These are phyloP conservation scores for Pristionchus arcanus DNA, from an alignment of 2,888 invertebrate genomes.

Conservation along the genomic window DNA sequence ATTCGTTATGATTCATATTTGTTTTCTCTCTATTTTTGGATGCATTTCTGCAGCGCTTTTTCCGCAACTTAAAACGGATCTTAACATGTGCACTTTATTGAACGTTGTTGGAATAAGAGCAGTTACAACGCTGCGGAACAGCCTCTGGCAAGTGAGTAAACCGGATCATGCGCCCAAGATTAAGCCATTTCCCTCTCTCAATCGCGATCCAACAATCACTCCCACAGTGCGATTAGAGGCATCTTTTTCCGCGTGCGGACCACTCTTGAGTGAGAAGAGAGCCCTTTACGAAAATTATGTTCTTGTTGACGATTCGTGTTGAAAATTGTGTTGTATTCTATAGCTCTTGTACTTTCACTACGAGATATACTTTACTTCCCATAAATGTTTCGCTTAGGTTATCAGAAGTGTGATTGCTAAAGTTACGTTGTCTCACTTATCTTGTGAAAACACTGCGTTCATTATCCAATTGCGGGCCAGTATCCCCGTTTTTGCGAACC, in stretches of 20 bases:
- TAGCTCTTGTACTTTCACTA: neutral
- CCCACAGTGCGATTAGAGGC: neutral
- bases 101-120: neutral
- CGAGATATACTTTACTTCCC: neutral
- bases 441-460: neutral
- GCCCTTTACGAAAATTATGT: neutral
- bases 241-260: neutral
- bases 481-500: neutral
- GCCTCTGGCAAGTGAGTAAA: neutral
- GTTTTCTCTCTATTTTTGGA: neutral
- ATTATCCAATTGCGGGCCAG: neutral
- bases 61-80: neutral
- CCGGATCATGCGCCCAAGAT: slow-evolving; percentile 8
- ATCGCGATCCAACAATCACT: slow-evolving; percentile 7
- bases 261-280: neutral
- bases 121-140: neutral
- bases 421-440: neutral
- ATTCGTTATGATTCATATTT: neutral
- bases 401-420: neutral
- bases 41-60: neutral
- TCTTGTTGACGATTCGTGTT: neutral
- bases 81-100: too few relatives aligned
- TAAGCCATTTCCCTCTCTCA: neutral
- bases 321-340: neutral
- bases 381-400: neutral